These are phyloP conservation scores for Menura novaehollandiae DNA, from an alignment of 2,113 vertebrate species.

Conservation along the genomic window DNA sequence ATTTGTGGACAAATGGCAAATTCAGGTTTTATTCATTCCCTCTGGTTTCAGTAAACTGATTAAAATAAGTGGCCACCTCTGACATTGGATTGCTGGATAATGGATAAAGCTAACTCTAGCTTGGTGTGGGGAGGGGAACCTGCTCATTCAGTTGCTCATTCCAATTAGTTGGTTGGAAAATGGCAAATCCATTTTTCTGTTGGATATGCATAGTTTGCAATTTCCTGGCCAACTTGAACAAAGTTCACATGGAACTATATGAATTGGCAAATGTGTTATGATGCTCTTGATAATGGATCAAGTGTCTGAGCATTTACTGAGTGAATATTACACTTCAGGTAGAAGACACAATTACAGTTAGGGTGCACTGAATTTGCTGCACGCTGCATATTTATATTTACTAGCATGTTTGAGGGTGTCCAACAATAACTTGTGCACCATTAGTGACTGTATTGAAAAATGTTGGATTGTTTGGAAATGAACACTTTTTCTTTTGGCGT, in stretches of 20 bases:
- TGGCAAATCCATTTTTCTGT: background rate
- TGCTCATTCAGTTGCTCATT: background rate
- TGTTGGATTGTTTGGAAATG: background rate
- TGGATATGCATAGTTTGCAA: background rate
- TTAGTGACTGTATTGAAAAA: background rate
- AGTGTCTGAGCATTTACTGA: background rate
- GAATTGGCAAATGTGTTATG: background rate
- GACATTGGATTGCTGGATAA: background rate
- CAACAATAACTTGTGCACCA: background rate
- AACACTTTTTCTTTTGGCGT: background rate
- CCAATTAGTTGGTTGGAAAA: background rate
- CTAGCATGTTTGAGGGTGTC: background rate
- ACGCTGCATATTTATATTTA: background rate
- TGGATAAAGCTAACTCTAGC: background rate
- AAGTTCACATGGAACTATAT: rapidly evolving
- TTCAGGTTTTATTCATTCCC: background rate
- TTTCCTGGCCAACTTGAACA: background rate
- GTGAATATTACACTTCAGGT: background rate
- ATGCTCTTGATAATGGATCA: background rate
- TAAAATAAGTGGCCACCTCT: background rate
- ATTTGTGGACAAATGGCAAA: background rate
- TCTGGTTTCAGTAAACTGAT: background rate
- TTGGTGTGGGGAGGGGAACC: background rate
- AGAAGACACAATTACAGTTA: background rate
- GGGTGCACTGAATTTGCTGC: background rate